Conservation (phyloP, 2,797 vertebrate species). For the Pogoniulus pusillus region DNA sequence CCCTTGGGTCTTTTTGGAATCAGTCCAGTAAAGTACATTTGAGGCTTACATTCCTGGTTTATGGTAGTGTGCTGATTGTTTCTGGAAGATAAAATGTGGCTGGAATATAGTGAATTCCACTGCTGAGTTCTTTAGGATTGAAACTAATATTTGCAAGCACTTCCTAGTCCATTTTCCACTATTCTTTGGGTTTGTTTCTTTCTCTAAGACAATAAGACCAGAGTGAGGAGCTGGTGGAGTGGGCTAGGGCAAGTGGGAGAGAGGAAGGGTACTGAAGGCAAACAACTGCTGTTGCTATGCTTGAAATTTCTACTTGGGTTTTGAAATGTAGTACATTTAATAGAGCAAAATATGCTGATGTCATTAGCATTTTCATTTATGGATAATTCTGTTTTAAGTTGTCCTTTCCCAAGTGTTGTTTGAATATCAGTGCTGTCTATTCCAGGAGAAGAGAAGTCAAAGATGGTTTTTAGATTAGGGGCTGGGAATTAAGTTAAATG, state of each 20-base stretch:
- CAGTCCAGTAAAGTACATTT: background rate
- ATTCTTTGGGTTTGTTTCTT: background rate
- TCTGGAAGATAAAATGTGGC: background rate
- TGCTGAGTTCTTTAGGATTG: background rate
- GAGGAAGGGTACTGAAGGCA: background rate
- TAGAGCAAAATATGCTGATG: background rate
- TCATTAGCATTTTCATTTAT: conserved; percentile 29
- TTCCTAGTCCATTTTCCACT: background rate
- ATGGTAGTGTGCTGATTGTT: background rate
- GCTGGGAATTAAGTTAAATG: background rate
- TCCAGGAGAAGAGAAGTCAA: background rate
- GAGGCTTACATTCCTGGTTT: background rate
- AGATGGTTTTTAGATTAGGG: background rate
- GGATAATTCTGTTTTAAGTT: conserved; percentile 34
- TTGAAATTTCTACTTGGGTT: conserved; percentile 1
- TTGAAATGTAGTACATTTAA: background rate
- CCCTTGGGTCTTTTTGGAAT: background rate
- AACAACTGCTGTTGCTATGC: background rate
- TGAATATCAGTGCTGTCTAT: background rate
- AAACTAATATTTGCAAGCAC: background rate
- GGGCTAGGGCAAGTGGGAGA: background rate
- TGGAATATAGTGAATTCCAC: background rate
- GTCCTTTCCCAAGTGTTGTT: background rate
- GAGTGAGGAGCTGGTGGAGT: background rate
- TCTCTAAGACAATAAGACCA: background rate